Base-by-base conservation (phyloP, 2,113 vertebrate species). In the Cyphomyrus discorhynchus region DNA sequence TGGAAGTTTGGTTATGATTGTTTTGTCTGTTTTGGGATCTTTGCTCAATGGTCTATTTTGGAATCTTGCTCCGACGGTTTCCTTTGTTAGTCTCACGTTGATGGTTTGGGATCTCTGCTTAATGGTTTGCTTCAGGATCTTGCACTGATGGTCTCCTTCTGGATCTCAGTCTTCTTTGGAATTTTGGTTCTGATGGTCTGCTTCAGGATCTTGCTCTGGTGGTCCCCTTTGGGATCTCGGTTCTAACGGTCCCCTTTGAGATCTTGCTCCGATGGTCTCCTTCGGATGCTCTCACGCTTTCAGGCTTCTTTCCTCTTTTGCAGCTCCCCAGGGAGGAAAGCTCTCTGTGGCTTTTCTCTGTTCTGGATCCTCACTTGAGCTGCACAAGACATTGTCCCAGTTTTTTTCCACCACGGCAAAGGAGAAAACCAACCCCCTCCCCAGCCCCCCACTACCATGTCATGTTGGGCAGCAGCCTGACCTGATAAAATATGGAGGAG, bases 401-500 rank as follows among this genome's bases (percentile, higher is more conserved):
- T 80, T 80, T 80, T 80, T 80, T 80, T 80, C 31, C 74, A 80
- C 31, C 13, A 39, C 13, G 42, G 74, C 17, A 42, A 42, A 80
- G 74, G 35, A 35, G 17, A 42, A 19, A 80, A 80, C 74, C 74
- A 35, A 80, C 62, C 39, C 74, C 35, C 70, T 31, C 56, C 6
- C 56, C 19, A 24, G 9, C 70, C 56, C 56, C 56, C 56, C 19
- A 15, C 70, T 39, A 77, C 70, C 70, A 77, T 77, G 70, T 39
- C 31, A 77, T 77, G 70, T 77, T 77, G 35, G 31, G 70, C 70
- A 39, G 31, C 70, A 77, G 70, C 70, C 74, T 42, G 74, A 80
- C 74, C 74, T 80, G 74, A 80, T 80, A 80, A 80, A 80, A 80
- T 42, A 42, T 80, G 74, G 74, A 80, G 62, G 62, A 70, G 62